These are phyloP conservation scores for Macropodus opercularis DNA, from an alignment of 2,797 vertebrate genomes.

Conservation along the genomic window DNA sequence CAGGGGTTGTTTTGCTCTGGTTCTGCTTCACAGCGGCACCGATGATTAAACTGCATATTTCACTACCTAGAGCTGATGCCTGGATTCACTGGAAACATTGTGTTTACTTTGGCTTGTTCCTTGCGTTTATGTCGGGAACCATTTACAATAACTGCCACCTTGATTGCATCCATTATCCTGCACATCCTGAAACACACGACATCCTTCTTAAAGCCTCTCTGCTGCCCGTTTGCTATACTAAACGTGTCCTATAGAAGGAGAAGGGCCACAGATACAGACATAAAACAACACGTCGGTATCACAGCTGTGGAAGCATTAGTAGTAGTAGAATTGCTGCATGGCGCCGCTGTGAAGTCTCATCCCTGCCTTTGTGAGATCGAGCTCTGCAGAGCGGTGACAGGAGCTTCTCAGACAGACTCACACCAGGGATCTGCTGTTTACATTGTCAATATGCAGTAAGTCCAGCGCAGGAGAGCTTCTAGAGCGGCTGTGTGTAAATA, in stretches of 20 bases:
- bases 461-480: too few species aligned
- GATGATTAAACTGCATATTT: slow-evolving; percentile 39
- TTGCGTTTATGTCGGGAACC: slow-evolving; percentile 46
- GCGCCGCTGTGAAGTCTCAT: too few species aligned
- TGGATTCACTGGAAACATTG: slow-evolving; percentile 39
- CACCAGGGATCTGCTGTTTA: too few species aligned
- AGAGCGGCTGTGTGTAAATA: not conserved
- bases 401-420: too few species aligned
- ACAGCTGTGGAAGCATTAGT: too few species aligned
- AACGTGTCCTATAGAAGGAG: not conserved
- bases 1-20: slow-evolving; percentile 37
- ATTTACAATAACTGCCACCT: slow-evolving; percentile 43
- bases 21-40: slow-evolving; percentile 37
- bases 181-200: slow-evolving; percentile 6
- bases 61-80: slow-evolving; percentile 36
- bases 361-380: too few species aligned
- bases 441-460: too few species aligned
- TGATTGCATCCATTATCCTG: slow-evolving; percentile 47
- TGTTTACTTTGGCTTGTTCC: slow-evolving; percentile 29
- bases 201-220: too few species aligned
- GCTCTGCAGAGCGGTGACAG: too few species aligned
- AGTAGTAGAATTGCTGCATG: too few species aligned
- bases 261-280: slow-evolving; percentile 1
- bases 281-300: slow-evolving; percentile 1
- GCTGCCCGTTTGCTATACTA: slow-evolving; percentile 3